These are phyloP conservation scores for Saccostrea echinata DNA, from an alignment of 1,140 invertebrate genomes.

Conservation along the genomic window DNA sequence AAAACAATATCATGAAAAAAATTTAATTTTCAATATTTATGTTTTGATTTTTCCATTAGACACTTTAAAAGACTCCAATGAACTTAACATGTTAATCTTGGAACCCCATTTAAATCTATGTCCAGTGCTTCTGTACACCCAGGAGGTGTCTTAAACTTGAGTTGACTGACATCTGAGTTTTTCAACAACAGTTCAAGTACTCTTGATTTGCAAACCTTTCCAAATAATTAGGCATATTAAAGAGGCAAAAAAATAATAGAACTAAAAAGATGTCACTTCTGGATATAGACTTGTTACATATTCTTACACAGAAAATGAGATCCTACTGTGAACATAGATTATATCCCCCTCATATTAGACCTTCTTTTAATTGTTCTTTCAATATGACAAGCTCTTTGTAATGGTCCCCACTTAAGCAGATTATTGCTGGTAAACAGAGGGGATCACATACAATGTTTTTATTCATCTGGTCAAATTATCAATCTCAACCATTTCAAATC, in stretches of 20 bases:
- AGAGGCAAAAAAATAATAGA: not conserved
- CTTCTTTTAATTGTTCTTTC: not conserved
- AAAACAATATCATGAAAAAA: not conserved
- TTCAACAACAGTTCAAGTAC: not conserved
- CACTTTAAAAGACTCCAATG: not conserved
- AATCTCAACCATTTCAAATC: not conserved
- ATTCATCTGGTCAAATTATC: constrained; percentile 49
- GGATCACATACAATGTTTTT: constrained; percentile 9
- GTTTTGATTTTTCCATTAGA: not conserved
- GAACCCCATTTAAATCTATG: not conserved
- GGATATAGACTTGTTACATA: not conserved
- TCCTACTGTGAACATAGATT: constrained; percentile 14
- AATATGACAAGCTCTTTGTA: not conserved
- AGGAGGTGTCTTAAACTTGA: not conserved
- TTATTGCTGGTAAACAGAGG: not conserved
- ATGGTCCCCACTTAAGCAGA: constrained; percentile 4
- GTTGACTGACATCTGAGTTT: constrained; percentile 17
- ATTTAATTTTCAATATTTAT: not conserved
- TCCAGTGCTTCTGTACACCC: not conserved
- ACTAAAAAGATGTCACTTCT: not conserved
- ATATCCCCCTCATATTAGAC: not conserved
- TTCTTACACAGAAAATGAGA: not conserved
- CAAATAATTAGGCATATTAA: not conserved
- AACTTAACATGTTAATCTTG: constrained; percentile 12
- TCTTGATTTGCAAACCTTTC: not conserved